A percentile compares a stretch with the other conserved stretches of the same genome.
These are phyloP conservation scores for Pongo pygmaeus DNA, from an alignment of 2,113 vertebrate species.

Conservation along the genomic window DNA sequence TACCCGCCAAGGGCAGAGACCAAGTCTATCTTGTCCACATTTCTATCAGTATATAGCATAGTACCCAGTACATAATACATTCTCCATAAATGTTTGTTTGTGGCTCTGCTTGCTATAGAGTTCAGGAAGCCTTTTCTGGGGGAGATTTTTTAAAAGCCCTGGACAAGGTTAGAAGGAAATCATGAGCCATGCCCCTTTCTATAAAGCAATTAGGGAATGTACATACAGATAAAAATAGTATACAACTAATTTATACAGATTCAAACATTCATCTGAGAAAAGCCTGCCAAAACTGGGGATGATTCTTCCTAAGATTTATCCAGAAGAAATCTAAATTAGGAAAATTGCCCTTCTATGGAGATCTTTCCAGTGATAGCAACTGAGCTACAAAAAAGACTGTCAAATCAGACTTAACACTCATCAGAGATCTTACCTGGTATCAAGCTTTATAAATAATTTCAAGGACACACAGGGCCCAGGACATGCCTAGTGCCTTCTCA, in stretches of 20 bases:
- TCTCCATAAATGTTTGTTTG: neutral
- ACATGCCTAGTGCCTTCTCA: neutral
- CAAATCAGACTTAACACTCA: neutral
- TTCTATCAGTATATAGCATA: neutral
- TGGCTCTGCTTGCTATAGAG: neutral
- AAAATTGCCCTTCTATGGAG: neutral
- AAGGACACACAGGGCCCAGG: neutral
- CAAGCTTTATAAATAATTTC: conserved; percentile 6
- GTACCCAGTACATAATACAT: neutral
- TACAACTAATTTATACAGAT: neutral
- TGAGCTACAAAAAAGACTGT: neutral
- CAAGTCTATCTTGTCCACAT: neutral
- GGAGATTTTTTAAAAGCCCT: neutral
- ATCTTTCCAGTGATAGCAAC: neutral
- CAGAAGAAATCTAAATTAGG: conserved; percentile 31
- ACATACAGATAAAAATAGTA: neutral
- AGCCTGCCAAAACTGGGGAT: neutral
- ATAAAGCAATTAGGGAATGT: neutral
- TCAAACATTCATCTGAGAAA: conserved; percentile 25
- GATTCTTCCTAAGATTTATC: conserved; percentile 18
- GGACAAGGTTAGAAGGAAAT: neutral
- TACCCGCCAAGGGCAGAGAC: neutral
- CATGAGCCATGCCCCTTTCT: neutral
- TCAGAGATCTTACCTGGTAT: neutral
- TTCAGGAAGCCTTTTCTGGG: neutral